A percentile compares a stretch with the other conserved stretches of the same genome.
These are phyloP conservation scores for Nesoenas mayeri DNA, from an alignment of 2,113 vertebrate species.

Conservation along the genomic window DNA sequence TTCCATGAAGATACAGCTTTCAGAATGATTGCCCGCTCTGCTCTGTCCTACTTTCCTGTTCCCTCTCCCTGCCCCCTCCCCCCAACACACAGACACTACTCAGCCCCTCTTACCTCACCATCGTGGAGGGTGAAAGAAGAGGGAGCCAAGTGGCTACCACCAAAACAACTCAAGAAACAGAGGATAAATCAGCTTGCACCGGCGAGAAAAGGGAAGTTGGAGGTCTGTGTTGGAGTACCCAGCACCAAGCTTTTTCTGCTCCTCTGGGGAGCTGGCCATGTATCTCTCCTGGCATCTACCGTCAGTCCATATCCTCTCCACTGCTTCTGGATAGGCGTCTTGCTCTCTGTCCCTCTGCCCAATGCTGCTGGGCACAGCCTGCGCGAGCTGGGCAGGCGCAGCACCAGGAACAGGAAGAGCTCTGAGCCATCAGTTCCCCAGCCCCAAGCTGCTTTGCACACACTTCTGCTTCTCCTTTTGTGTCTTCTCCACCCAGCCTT, in stretches of 20 bases:
- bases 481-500: conserved; percentile 5
- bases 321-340: neutral
- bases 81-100: neutral
- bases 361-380: neutral
- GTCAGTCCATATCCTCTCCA: neutral
- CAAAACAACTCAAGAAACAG: neutral
- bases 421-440: conserved; percentile 43
- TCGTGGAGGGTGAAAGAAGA: neutral
- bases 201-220: conserved; percentile 33
- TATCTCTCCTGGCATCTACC: neutral
- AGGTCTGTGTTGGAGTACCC: neutral
- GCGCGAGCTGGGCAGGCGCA: neutral
- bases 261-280: conserved; percentile 40
- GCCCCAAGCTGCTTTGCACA: conserved; percentile 59
- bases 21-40: neutral
- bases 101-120: conserved; percentile 70
- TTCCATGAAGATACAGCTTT: neutral
- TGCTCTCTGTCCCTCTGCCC: neutral
- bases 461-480: conserved; percentile 75
- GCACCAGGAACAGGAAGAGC: conserved; percentile 63
- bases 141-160: neutral
- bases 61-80: neutral
- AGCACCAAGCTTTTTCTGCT: neutral
- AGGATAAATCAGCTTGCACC: neutral
- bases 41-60: neutral